Evolutionary conservation across 2,797 vertebrate genomes (phyloP), one percentile per base, ranked within the genome.

Genomic region (Fistularia commersonii): DNA sequence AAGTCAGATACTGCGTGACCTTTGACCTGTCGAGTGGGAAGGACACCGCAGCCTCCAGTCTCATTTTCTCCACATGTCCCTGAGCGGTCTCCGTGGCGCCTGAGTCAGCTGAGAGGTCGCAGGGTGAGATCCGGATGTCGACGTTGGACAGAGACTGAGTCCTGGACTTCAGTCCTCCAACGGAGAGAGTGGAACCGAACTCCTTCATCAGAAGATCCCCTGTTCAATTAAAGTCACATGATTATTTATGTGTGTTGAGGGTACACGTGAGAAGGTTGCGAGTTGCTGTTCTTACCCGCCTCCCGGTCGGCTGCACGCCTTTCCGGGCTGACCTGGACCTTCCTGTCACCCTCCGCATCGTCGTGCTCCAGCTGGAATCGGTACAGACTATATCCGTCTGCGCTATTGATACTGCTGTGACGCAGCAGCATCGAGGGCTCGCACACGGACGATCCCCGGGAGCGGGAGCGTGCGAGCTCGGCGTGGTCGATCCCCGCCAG

Each of bases 321-420:
- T 35, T 90, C 89, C 0, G 88, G 87, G 57, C 61, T 61, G 40
- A 86, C 49, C 61, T 56, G 88, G 3, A 57, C 46, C 61, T 14
- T 79, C 15, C 60, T 83, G 54, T 87, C 81, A 0, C 31, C 91
- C 31, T 61, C 48, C 32, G 51, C 12, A 32, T 83, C 76, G 0
- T 93, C 94, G 0, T 92, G 91, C 0, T 91, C 83, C 5, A 91
- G 56, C 32, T 90, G 90, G 68, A 90, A 96, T 0, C 85, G 87
- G 55, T 89, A 93, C 46, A 92, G 55, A 57, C 93, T 93, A 81
- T 87, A 92, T 6, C 93, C 89, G 0, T 98, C 95, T 0, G 87
- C 57, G 8, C 95, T 97, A 87, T 91, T 91, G 45, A 95, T 40
- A 33, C 95, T 97, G 81, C 93, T 78, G 39, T 92, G 93, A 10